A percentile compares a stretch with the other conserved stretches of the same genome.
phyloP scores from a whole-genome alignment of 92 coral and sea anemone species.

The Desmophyllum pertusum region DNA sequence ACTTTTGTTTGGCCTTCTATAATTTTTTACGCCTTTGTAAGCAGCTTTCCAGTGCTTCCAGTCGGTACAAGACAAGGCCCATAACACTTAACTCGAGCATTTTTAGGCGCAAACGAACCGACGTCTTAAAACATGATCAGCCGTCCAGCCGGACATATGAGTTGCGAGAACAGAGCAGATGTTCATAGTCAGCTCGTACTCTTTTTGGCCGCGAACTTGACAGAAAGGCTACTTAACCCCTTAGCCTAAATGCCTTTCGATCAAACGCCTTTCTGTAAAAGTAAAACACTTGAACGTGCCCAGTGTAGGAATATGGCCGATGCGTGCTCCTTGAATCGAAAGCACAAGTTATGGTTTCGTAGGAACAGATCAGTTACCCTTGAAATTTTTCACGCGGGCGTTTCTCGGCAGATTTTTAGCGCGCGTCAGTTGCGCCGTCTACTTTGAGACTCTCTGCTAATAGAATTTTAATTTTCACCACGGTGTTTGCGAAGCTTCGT shows the following conservation, averaged over 20 bases:
- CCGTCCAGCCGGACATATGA: slow-evolving; percentile 28
- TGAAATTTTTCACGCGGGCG: slow-evolving; percentile 23
- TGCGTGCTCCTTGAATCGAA: background rate
- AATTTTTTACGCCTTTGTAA: slow-evolving; percentile 43
- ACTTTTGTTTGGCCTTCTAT: slow-evolving; percentile 21
- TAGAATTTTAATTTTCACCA: slow-evolving; percentile 83
- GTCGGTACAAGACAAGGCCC: slow-evolving; percentile 54
- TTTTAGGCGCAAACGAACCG: slow-evolving; percentile 57
- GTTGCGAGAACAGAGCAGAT: slow-evolving; percentile 83
- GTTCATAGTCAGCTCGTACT: slow-evolving; percentile 53
- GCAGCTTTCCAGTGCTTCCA: slow-evolving; percentile 49
- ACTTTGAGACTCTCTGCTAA: slow-evolving; percentile 71
- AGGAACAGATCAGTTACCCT: slow-evolving; percentile 12
- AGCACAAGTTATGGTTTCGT: slow-evolving; percentile 25
- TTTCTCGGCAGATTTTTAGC: slow-evolving; percentile 40
- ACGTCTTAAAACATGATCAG: slow-evolving; percentile 44
- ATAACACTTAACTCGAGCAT: slow-evolving; percentile 44
- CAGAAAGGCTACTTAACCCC: slow-evolving; percentile 59
- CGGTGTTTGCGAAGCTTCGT: slow-evolving; percentile 46
- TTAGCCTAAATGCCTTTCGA: slow-evolving; percentile 40
- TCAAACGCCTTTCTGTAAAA: slow-evolving; percentile 33
- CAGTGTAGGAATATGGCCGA: background rate
- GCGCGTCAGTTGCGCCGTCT: slow-evolving; percentile 55
- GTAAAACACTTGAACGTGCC: slow-evolving; percentile 33
- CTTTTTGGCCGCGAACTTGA: slow-evolving; percentile 47